These are phyloP conservation scores for Aphis gossypii DNA, from an alignment of 1,140 invertebrate genomes.

Conservation along the genomic window DNA sequence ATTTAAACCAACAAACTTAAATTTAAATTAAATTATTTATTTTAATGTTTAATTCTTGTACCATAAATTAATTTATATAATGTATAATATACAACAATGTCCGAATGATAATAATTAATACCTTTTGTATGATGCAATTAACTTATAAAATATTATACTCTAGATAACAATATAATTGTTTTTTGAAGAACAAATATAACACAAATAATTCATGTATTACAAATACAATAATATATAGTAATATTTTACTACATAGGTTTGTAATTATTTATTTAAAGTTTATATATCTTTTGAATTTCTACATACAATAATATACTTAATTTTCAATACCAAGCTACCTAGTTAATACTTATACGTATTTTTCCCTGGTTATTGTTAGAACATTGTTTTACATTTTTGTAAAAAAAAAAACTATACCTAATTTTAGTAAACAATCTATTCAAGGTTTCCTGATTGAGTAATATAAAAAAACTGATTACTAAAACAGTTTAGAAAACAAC, in stretches of 20 bases:
- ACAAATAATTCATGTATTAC: neutral
- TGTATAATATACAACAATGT: neutral
- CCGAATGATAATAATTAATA: neutral
- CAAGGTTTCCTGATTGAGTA: neutral
- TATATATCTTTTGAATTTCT: neutral
- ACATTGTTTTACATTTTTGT: neutral
- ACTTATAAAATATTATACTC: neutral
- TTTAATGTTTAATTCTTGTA: neutral
- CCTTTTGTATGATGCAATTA: neutral
- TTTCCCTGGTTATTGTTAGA: neutral
- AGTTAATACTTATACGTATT: neutral
- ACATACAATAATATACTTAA: conserved; percentile 2
- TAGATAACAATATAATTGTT: neutral
- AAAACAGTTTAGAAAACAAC: neutral
- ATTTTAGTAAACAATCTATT: neutral
- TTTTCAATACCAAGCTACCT: conserved; percentile 6
- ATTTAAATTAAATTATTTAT: neutral
- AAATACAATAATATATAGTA: neutral
- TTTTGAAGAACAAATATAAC: neutral
- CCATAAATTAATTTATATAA: neutral
- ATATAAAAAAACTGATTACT: neutral
- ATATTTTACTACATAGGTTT: neutral
- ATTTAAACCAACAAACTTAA: neutral
- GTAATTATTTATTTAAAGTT: neutral
- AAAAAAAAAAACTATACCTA: neutral